Evolutionary conservation across 2,797 vertebrate species (phyloP), one percentile per base, ranked within the genome.

Genomic region (Hybognathus amarus): DNA sequence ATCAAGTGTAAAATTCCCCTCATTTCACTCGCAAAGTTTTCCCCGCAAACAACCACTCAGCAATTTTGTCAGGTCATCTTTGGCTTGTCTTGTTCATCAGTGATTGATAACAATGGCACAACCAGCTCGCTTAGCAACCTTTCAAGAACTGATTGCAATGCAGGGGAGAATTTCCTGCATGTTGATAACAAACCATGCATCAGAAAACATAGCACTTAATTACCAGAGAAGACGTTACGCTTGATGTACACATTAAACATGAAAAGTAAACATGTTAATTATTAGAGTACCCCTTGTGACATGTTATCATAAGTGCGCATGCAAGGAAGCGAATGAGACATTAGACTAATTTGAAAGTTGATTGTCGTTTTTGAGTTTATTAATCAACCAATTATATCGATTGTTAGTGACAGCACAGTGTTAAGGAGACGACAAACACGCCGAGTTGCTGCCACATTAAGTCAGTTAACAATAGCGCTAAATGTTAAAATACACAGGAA

Each of bases 101-200:
- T 70, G 83, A 80, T 80, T 89, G 86, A 85, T 89, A 86, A 81
- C 86, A 84, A 88, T 66, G 59, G 83, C 87, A 86, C 78, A 86
- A 87, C 85, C 88, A 90, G 90, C n/a, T 90, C 90, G 90, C 90
- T 90, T 86, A 89, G 90, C 90, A 90, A 90, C 90, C 85, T 87
- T 81, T 79, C 83, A 88, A 90, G 83, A 86, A 83, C 87, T 69
- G 83, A 82, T 84, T 79, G 86, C 82, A 24, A 84, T 88, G 87
- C 87, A 85, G n/a, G n/a, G 75, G 79, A 64, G 42, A 86, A 87
- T 85, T 71, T 85, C 63, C n/a, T n/a, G n/a, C n/a, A n/a, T n/a
- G n/a, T n/a, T 18, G 45, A 77, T n/a, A 68, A 82, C 69, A 84
- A 77, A 86, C 83, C 80, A 50, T 20, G 67, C 71, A 24, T 56